A percentile compares a stretch with the other conserved stretches of the same genome.
Evolutionary conservation across 2,797 vertebrate species (phyloP).

Genomic region (Dendrocincla fuliginosa): DNA sequence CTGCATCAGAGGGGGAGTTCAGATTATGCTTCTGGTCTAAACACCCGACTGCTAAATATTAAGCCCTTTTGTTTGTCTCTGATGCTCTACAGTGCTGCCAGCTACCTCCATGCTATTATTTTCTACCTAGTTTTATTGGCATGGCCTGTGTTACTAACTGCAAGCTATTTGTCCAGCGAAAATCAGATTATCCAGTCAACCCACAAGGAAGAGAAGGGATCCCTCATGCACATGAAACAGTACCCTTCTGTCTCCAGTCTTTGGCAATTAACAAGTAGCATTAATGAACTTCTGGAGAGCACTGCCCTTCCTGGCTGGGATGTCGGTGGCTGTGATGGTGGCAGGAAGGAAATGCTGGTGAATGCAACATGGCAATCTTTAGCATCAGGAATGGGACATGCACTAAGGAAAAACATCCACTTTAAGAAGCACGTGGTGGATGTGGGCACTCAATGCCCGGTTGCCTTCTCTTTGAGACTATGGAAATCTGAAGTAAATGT

Average conservation of each 20-base stretch:
- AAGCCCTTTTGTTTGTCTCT: background rate
- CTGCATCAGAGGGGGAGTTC: background rate
- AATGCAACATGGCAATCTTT: background rate
- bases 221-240: background rate
- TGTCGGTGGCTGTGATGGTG: background rate
- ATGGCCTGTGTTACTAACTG: background rate
- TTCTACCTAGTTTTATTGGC: background rate
- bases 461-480: background rate
- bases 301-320: background rate
- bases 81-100: background rate
- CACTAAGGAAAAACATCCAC: background rate
- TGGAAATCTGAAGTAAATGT: background rate
- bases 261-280: background rate
- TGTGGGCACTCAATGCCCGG: background rate
- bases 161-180: background rate
- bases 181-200: background rate
- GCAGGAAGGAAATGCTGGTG: background rate
- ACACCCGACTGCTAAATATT: background rate
- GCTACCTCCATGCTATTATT: background rate
- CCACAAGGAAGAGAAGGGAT: background rate
- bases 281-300: background rate
- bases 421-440: background rate
- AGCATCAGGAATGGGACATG: background rate
- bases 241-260: background rate
- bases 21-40: background rate